A percentile compares a stretch with the other conserved stretches of the same genome.
phyloP scores from a whole-genome alignment of 2,888 invertebrate genomes.

The Baronia brevicornis region DNA sequence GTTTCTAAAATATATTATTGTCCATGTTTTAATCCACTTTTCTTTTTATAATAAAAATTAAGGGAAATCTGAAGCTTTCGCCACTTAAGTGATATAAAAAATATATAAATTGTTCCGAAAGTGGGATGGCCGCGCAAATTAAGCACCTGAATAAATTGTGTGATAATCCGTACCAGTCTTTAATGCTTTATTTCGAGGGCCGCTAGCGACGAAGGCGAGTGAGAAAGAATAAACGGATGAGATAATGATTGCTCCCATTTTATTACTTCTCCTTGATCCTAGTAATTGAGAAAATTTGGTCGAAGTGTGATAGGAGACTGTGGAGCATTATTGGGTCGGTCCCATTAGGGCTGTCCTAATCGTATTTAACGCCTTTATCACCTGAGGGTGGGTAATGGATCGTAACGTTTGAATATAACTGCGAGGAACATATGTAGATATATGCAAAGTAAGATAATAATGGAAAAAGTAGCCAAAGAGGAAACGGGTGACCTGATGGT shows the following conservation, averaged over 20 bases:
- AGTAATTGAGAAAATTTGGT: constrained; percentile 71
- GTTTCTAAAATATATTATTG: too few relatives aligned
- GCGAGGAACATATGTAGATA: too few relatives aligned
- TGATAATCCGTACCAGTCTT: constrained; percentile 71
- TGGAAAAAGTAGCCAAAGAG: too few relatives aligned
- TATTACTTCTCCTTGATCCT: constrained; percentile 71
- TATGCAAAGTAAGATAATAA: too few relatives aligned
- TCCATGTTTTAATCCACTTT: too few relatives aligned
- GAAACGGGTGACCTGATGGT: too few relatives aligned
- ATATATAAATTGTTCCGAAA: constrained; percentile 67
- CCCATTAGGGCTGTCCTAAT: constrained; percentile 63
- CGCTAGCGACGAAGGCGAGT: constrained; percentile 45
- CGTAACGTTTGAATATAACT: constrained; percentile 37
- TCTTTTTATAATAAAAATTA: constrained; percentile 47
- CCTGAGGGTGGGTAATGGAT: constrained; percentile 62
- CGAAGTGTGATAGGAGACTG: constrained; percentile 59
- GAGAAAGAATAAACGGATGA: constrained; percentile 60
- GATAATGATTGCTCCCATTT: constrained; percentile 73
- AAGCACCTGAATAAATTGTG: constrained; percentile 76
- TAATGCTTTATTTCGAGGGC: constrained; percentile 61
- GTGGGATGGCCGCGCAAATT: constrained; percentile 69
- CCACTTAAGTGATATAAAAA: constrained; percentile 70
- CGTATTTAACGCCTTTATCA: constrained; percentile 68
- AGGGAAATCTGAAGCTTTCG: constrained; percentile 55
- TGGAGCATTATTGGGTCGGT: constrained; percentile 54